Base-by-base conservation (phyloP, 2,797 vertebrate species). In the Phrynocephalus vlangalii region DNA sequence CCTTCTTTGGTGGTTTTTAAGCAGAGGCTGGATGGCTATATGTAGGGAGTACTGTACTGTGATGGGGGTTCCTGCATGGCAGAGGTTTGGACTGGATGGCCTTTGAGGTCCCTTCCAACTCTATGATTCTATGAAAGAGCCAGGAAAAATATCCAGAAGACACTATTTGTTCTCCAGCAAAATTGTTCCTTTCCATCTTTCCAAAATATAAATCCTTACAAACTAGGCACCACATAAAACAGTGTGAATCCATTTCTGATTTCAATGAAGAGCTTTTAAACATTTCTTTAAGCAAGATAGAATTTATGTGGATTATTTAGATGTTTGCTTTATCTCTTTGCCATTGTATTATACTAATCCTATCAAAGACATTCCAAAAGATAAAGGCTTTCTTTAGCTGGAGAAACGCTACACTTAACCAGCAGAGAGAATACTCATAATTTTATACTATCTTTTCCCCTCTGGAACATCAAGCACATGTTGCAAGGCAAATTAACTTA, bases 221-320 rank as follows among this genome's bases (percentile, higher is more conserved):
- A 90, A 88, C 84, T 91, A 87, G 87, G 80, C 80, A 83, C 82
- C 70, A 88, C 20, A 38, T 80, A 30, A 83, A 6, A 86, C 38
- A 83, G 48, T 85, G 76, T 0, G 16, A 56, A 68, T 0, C 0
- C 75, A 78, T 6, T 93, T 86, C 67, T 10, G 48, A 73, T 84
- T 86, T 90, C 67, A 0, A 78, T 77, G 82, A 88, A 87, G 83
- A 0, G 38, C 75, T 86, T 24, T 83, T 18, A 68, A 71, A n/a
- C 79, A 6, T 48, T 75, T 1, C 22, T 83, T 76, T 79, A 10
- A 80, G 63, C 86, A 88, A 82, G 68, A 77, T 77, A 7, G 52
- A 52, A 26, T 33, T 18, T 76, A 73, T 16, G 20, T 16, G 11
- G 10, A 33, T 33, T 28, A 85, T 52, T n/a, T n/a, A 50, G 67